Conservation (phyloP, 2,888 invertebrate species). For the Cremastinae sp. region DNA sequence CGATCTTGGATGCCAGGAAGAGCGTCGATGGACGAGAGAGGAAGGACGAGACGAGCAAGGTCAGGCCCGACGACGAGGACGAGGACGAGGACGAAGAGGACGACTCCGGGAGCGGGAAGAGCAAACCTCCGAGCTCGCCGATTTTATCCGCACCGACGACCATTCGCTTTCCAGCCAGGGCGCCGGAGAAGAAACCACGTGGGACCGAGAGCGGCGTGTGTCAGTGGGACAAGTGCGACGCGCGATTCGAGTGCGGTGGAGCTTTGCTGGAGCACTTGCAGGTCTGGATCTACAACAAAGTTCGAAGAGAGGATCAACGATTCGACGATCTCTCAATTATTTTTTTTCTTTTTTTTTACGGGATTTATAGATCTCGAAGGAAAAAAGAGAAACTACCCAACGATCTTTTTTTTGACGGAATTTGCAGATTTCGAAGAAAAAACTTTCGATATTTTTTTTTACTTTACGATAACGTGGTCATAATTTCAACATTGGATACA, state of each 20-base stretch:
- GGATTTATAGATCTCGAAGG: no score
- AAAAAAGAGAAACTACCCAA: no score
- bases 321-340: neutral
- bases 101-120: conserved; percentile 73
- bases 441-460: no score
- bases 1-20: conserved; percentile 50
- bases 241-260: conserved; percentile 89
- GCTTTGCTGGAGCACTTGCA: conserved; percentile 94
- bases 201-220: conserved; percentile 83
- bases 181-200: conserved; percentile 74
- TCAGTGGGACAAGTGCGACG: conserved; percentile 91
- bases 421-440: no score
- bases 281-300: conserved; percentile 80
- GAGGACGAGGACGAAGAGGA: conserved; percentile 76
- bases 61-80: conserved; percentile 68
- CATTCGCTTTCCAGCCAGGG: conserved; percentile 87
- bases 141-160: conserved; percentile 91
- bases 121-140: conserved; percentile 83
- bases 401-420: no score
- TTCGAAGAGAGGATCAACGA: neutral
- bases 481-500: no score
- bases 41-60: conserved; percentile 34
- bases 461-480: no score
- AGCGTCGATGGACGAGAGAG: conserved; percentile 11
- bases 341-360: neutral